These are phyloP conservation scores for Diaprepes abbreviatus DNA, from an alignment of 2,888 invertebrate genomes.

Conservation along the genomic window DNA sequence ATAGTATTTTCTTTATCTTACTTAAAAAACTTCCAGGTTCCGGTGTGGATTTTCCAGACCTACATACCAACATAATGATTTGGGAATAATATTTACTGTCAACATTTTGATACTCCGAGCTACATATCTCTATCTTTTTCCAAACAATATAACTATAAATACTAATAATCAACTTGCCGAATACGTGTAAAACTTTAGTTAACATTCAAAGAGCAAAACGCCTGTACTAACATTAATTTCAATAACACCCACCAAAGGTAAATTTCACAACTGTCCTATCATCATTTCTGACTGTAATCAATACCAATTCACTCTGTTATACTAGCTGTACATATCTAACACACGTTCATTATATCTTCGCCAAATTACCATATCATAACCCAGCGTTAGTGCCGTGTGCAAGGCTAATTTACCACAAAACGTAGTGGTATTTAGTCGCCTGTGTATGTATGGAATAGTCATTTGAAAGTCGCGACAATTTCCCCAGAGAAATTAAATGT, in stretches of 20 bases:
- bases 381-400: conserved; percentile 9
- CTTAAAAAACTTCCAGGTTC: too few species aligned
- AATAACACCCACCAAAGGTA: neutral
- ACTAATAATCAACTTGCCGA: too few species aligned
- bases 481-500: conserved; percentile 22
- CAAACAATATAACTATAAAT: too few species aligned
- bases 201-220: too few species aligned
- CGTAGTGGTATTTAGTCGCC: conserved; percentile 15
- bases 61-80: too few species aligned
- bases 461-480: conserved; percentile 25
- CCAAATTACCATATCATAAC: conserved; percentile 35
- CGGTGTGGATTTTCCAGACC: too few species aligned
- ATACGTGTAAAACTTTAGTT: too few species aligned
- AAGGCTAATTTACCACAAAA: conserved; percentile 33
- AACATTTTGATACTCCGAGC: too few species aligned
- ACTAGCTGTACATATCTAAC: conserved; percentile 17
- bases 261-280: conserved; percentile 12
- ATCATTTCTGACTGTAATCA: conserved; percentile 26
- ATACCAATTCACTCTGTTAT: conserved; percentile 18
- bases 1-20: too few species aligned
- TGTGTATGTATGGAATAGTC: conserved; percentile 12
- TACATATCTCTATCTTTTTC: too few species aligned
- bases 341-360: conserved; percentile 26
- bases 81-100: too few species aligned
- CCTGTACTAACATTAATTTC: too few species aligned